A percentile compares a stretch with the other conserved stretches of the same genome.
phyloP scores from a whole-genome alignment of 2,797 vertebrate species.

The Neosalanx taihuensis region DNA sequence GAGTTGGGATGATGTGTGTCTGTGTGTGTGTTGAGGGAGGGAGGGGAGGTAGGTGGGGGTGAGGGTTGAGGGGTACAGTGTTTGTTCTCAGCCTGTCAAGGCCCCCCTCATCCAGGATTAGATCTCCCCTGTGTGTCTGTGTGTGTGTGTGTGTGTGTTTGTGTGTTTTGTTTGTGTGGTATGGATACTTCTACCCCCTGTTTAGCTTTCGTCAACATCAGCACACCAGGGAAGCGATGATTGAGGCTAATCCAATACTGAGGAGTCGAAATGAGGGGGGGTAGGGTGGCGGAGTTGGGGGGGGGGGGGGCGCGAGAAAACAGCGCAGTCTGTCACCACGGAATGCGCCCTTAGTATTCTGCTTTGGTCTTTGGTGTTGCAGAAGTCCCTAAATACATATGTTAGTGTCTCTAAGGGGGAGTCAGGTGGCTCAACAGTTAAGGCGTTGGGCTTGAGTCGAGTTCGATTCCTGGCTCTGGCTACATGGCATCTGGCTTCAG shows the following conservation, averaged over 20 bases:
- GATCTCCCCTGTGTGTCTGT: conserved; percentile 27
- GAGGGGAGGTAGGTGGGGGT: not conserved
- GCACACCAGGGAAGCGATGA: conserved; percentile 42
- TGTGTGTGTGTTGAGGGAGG: too few relatives aligned
- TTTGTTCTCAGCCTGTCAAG: conserved; percentile 35
- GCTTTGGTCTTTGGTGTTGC: not conserved
- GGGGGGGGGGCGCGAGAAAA: too few relatives aligned
- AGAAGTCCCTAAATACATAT: not conserved
- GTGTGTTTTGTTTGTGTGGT: conserved; percentile 22
- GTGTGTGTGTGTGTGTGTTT: conserved; percentile 28
- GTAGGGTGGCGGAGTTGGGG: not conserved
- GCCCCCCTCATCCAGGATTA: conserved; percentile 42
- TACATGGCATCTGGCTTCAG: too few relatives aligned
- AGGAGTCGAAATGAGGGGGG: conserved; percentile 5
- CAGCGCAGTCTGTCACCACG: too few relatives aligned
- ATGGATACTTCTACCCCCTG: conserved; percentile 22
- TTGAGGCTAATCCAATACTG: conserved; percentile 39
- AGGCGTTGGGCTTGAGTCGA: too few relatives aligned
- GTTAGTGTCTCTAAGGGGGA: too few relatives aligned
- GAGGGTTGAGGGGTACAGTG: not conserved
- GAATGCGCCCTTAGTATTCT: too few relatives aligned
- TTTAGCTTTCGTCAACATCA: conserved; percentile 44
- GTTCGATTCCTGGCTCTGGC: too few relatives aligned
- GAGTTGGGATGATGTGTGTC: conserved; percentile 14
- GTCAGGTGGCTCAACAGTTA: too few relatives aligned